Evolutionary conservation across 2,113 vertebrate species (phyloP), one percentile per base, ranked within the genome.

Genomic region (Amphiprion ocellaris): DNA sequence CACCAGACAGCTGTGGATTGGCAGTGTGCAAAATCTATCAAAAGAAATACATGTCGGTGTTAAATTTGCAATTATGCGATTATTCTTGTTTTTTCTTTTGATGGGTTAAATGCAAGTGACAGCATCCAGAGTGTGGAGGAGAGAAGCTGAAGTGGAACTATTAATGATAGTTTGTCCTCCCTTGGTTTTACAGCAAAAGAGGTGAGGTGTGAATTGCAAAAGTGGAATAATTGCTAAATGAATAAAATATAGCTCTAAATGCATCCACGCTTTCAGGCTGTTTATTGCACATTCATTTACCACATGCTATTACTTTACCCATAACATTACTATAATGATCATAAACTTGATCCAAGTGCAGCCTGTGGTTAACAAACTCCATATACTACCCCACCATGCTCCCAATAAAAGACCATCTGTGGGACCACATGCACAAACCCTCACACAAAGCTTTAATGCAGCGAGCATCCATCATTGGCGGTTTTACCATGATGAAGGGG

Each of bases 401-500:
- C 58, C 28, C 37, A 26, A n/a, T 82, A 19, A 77, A 83, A 73
- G 21, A 79, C 28, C 2, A 21, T 77, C 55, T 79, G 54, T 66
- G 46, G 58, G 2, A 56, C 50, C 59, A 70, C 39, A 81, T 61
- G 70, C 44, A 75, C 21, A 50, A 37, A 44, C 12, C 47, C 58
- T 62, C 61, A 78, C 58, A 69, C 65, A 71, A 26, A 63, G 47
- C 58, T 77, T 53, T 74, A 52, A 77, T 56, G 68, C 3, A 2
- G 60, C 21, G 37, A 67, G 11, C 81, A 84, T 89, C 54, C 74
- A 86, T 86, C 77, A 83, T 44, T 37, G 54, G 46, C 24, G 68
- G 52, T 73, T 82, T 86, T 62, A 73, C 68, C 10, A 24, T 59
- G 41, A 44, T 58, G 5, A 85, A 63, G 21, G 14, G 30, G 23